Conservation (phyloP, 2,797 vertebrate genomes). For the Gymnocypris eckloni region DNA sequence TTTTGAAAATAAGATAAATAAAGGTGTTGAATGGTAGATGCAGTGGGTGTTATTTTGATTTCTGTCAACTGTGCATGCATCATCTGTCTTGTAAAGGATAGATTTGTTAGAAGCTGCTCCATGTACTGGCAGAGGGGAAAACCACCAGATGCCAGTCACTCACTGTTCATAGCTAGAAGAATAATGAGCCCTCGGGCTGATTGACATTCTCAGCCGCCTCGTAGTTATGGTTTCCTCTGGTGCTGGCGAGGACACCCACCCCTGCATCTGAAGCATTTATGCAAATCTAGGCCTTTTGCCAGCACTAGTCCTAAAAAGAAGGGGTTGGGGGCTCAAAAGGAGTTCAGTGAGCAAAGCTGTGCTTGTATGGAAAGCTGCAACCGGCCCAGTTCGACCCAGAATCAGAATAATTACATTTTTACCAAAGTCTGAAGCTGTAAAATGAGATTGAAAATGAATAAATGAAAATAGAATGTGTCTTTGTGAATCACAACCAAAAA, state of each 20-base stretch:
- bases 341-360: slow-evolving; percentile 49
- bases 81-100: slow-evolving; percentile 28
- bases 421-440: slow-evolving; percentile 17
- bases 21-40: background rate
- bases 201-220: slow-evolving; percentile 60
- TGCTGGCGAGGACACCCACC: slow-evolving; percentile 48
- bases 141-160: slow-evolving; percentile 54
- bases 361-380: slow-evolving; percentile 13
- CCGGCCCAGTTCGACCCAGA: slow-evolving; percentile 14
- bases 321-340: slow-evolving; percentile 45
- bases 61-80: slow-evolving; percentile 11
- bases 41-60: slow-evolving; percentile 28
- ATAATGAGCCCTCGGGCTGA: slow-evolving; percentile 60
- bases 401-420: slow-evolving; percentile 22
- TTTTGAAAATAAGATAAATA: slow-evolving; percentile 30
- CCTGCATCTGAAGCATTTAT: slow-evolving; percentile 57
- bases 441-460: background rate
- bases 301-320: slow-evolving; percentile 47
- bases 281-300: slow-evolving; percentile 60
- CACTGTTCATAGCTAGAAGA: slow-evolving; percentile 43
- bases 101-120: slow-evolving; percentile 46
- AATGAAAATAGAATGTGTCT: background rate
- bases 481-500: background rate
- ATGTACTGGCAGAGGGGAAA: slow-evolving; percentile 27
- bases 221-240: slow-evolving; percentile 49